Base-by-base conservation (phyloP, 2,113 vertebrate genomes). In the Cephalopterus ornatus region DNA sequence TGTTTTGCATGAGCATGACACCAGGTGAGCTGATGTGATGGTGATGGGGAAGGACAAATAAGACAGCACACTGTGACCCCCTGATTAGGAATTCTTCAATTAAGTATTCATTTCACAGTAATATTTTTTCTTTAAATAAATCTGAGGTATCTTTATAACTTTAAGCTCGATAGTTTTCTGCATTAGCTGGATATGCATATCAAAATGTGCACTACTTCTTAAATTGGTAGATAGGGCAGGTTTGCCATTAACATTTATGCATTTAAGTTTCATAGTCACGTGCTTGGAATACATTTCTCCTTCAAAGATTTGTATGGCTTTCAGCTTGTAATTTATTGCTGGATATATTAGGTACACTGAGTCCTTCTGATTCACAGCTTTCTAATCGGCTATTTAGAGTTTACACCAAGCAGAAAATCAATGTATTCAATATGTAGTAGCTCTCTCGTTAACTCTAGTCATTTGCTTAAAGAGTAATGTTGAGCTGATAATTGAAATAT, bases 381-480 rank as follows among this genome's bases (percentile, higher is more conserved):
- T 97, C 98, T 98, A 98, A 98, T 97, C 79, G 61, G 94, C 97
- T 98, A 98, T 98, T 98, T 98, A 98, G 98, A 98, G 98, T 98
- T 98, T 98, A 98, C 84, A 97, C 97, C 97, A 98, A 98, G 98
- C 97, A 98, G 97, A 98, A 98, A 98, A 98, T 98, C 98, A 98
- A 98, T 97, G 96, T 96, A 97, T 98, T 98, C 98, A 98, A 98
- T 98, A 97, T 97, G 97, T 98, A 98, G 98, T 97, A 97, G 96
- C 94, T 97, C 97, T 98, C 97, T 98, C 96, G 94, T 98, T 98
- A 98, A 97, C 97, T 97, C 94, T 95, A 98, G 97, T 98, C 97
- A 98, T 98, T 98, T 98, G 96, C 97, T 98, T 98, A 98, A 97
- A 98, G 97, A 97, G 96, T 97, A 98, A 98, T 97, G 97, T 97